These are phyloP conservation scores for Phalloptychus januarius DNA, from an alignment of 2,797 vertebrate genomes.

Conservation along the genomic window DNA sequence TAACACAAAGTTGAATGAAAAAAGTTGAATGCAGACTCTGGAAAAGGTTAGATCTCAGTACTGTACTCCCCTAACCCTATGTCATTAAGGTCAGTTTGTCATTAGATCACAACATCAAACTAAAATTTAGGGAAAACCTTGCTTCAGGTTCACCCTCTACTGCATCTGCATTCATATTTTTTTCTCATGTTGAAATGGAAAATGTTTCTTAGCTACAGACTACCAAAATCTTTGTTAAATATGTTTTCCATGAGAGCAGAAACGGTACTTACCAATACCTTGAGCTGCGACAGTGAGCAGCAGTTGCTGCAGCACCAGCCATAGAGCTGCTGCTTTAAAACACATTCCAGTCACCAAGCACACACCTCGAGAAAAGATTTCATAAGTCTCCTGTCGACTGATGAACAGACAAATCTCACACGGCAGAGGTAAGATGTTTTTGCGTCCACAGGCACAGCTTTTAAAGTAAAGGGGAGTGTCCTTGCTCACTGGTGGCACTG, in stretches of 20 bases:
- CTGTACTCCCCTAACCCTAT: neutral
- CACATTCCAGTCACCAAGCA: constrained; percentile 65
- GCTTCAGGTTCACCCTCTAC: neutral
- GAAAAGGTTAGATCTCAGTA: constrained; percentile 32
- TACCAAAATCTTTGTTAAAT: neutral
- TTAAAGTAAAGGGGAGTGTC: constrained; percentile 76
- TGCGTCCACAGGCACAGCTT: constrained; percentile 61
- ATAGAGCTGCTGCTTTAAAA: constrained; percentile 69
- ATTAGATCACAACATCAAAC: constrained; percentile 15
- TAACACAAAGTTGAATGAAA: constrained; percentile 43
- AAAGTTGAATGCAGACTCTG: constrained; percentile 28
- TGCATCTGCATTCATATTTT: constrained; percentile 3
- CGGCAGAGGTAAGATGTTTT: constrained; percentile 65
- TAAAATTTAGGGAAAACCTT: constrained; percentile 5
- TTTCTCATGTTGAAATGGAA: neutral
- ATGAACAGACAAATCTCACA: constrained; percentile 19
- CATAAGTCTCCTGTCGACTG: constrained; percentile 25
- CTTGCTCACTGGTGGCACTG: constrained; percentile 46
- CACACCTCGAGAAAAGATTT: constrained; percentile 24
- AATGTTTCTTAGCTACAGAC: constrained; percentile 3
- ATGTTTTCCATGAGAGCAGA: constrained; percentile 15
- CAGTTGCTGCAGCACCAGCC: constrained; percentile 81
- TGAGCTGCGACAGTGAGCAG: constrained; percentile 75
- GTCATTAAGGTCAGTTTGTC: constrained; percentile 38
- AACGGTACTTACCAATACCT: constrained; percentile 87